A percentile compares a stretch with the other conserved stretches of the same genome.
Conservation (phyloP, 2,888 invertebrate species). For the Cheilosia soror region DNA sequence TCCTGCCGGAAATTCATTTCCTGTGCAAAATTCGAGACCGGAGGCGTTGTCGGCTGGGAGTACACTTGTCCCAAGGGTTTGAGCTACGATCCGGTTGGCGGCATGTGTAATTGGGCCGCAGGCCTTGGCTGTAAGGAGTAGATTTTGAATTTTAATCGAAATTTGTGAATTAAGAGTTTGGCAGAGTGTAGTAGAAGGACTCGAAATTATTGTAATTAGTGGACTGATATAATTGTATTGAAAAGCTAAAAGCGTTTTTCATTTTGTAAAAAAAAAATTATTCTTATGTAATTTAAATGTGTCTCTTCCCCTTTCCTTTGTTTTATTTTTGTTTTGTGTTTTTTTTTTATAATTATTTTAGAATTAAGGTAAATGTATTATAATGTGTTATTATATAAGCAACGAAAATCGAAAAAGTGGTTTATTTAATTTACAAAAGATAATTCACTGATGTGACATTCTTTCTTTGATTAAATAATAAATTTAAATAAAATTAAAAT, state of each 20-base stretch:
- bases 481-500: constrained; percentile 13
- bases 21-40: constrained; percentile 92
- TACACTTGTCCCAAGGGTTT: constrained; percentile 94
- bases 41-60: constrained; percentile 92
- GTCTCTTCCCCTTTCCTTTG: constrained; percentile 7
- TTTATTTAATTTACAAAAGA: constrained; percentile 29
- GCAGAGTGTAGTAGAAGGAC: constrained; percentile 9
- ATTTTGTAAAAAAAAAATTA: constrained; percentile 49
- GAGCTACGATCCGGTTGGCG: constrained; percentile 94
- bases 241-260: constrained; percentile 26
- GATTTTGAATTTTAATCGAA: constrained; percentile 60
- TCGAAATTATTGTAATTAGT: constrained; percentile 67
- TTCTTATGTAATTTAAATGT: constrained; percentile 46
- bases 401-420: constrained; percentile 16
- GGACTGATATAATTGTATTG: constrained; percentile 66
- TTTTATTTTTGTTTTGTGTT: constrained; percentile 30
- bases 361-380: constrained; percentile 47
- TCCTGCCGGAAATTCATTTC: constrained; percentile 96
- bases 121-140: constrained; percentile 90
- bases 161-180: constrained; percentile 45
- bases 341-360: constrained; percentile 51
- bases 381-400: constrained; percentile 38
- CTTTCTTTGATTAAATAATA: constrained; percentile 1
- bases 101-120: constrained; percentile 95
- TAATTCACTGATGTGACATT: constrained; percentile 19